These are phyloP conservation scores for Camponotus fellah DNA, from an alignment of 2,888 invertebrate genomes.

Conservation along the genomic window DNA sequence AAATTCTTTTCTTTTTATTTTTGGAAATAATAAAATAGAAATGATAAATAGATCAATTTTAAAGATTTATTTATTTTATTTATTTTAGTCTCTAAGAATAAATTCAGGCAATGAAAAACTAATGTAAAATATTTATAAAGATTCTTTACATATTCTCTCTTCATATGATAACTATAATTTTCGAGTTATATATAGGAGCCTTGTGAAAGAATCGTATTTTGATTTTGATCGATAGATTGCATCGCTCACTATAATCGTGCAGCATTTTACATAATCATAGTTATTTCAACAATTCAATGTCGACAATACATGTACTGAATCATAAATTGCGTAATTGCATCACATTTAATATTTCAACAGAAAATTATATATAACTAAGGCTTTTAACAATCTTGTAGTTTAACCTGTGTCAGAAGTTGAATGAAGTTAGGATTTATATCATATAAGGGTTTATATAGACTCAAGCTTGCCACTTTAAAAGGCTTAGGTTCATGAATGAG, in stretches of 20 bases:
- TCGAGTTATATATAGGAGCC: background rate
- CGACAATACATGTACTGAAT: constrained; percentile 22
- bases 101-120: background rate
- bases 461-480: constrained; percentile 8
- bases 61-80: background rate
- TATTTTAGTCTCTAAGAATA: background rate
- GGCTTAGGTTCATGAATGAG: constrained; percentile 30
- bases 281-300: constrained; percentile 62
- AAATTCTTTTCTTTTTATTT: background rate
- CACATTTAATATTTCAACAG: constrained; percentile 15
- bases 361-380: background rate
- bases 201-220: background rate
- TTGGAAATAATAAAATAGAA: background rate
- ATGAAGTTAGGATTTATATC: background rate
- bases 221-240: background rate
- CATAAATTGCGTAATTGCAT: constrained; percentile 4
- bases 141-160: background rate
- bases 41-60: background rate
- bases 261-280: constrained; percentile 70
- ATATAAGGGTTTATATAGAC: background rate
- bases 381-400: constrained; percentile 5
- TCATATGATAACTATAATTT: background rate
- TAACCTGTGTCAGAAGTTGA: background rate
- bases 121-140: background rate
- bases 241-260: constrained; percentile 39